Evolutionary conservation across 2,888 invertebrate species (phyloP), one percentile per base, ranked within the genome.

Genomic region (Mellilla xanthometata): DNA sequence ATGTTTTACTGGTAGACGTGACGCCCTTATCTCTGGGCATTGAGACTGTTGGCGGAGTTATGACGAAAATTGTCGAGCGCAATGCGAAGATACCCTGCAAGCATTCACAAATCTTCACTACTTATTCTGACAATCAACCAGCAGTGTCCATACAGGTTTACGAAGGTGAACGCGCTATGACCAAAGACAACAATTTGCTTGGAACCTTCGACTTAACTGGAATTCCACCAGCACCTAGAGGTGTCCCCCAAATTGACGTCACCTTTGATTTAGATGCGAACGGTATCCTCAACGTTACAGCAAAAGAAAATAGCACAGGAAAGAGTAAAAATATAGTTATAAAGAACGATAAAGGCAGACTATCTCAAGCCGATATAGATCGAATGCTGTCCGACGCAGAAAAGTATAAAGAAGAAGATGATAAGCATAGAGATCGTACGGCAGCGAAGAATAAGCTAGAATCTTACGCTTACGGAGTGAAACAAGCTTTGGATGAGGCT

Each of bases 321-420:
- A 95, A 94, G 57, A 92, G 91, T 12, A 94, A 93, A 71, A 93
- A 94, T 61, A 95, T 96, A 48, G 93, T 94, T 6, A 96, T 96
- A 47, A 94, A 94, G 61, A 96, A 96, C 70, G 95, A 96, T 76
- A 95, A 95, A 71, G 95, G 95, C 0, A 90, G 96, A 3, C 81
- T 96, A 23, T 94, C 95, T 9, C 95, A 96, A 72, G 93, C 93
- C 10, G 96, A 97, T 49, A 96, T 97, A 45, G 95, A 97, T 61
- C 91, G 93, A 46, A 96, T 96, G 96, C 80, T 96, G 29, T 77
- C 92, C 30, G 95, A 95, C 33, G 95, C 95, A 1, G 94, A 95
- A 53, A 91, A 86, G 52, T 95, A 93, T 71, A 91, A 92, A 40
- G 92, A 92, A 12, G 94, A 95, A 58, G 95, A 95, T 67, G 92